Evolutionary conservation across 2,113 vertebrate species (phyloP).

Genomic region (Otocyon megalotis): DNA sequence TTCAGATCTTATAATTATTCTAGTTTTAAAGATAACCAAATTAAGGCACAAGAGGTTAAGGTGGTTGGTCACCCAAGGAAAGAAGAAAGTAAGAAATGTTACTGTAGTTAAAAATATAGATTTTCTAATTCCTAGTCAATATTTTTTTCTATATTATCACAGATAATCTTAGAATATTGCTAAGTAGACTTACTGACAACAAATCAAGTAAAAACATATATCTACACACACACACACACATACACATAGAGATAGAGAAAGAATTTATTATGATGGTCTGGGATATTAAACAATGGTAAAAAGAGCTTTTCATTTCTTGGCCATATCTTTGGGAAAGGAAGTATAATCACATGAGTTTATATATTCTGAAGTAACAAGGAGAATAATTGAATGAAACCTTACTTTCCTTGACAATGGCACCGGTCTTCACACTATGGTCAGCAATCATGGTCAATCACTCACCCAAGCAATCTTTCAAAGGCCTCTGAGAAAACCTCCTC

Average conservation of each 20-base stretch:
- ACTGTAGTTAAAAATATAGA: not conserved
- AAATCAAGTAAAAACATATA: not conserved
- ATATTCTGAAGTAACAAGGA: not conserved
- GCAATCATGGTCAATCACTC: not conserved
- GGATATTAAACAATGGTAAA: not conserved
- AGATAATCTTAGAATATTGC: not conserved
- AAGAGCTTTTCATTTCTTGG: not conserved
- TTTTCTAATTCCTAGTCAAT: not conserved
- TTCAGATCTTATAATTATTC: not conserved
- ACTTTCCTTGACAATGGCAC: not conserved
- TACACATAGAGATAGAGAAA: not conserved
- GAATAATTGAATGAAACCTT: constrained; percentile 3
- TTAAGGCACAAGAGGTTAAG: not conserved
- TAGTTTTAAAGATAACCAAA: constrained; percentile 30
- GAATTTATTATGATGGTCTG: not conserved
- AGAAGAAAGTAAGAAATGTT: not conserved
- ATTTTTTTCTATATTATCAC: constrained; percentile 12
- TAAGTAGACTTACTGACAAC: not conserved
- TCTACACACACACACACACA: too few relatives aligned
- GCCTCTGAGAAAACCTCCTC: not conserved
- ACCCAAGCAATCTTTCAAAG: not conserved
- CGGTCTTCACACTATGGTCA: not conserved
- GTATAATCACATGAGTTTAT: not conserved
- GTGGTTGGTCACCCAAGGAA: not conserved
- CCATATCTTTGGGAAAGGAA: not conserved